Evolutionary conservation across 2,888 invertebrate species (phyloP).

Genomic region (Flabesymbios commensalis): DNA sequence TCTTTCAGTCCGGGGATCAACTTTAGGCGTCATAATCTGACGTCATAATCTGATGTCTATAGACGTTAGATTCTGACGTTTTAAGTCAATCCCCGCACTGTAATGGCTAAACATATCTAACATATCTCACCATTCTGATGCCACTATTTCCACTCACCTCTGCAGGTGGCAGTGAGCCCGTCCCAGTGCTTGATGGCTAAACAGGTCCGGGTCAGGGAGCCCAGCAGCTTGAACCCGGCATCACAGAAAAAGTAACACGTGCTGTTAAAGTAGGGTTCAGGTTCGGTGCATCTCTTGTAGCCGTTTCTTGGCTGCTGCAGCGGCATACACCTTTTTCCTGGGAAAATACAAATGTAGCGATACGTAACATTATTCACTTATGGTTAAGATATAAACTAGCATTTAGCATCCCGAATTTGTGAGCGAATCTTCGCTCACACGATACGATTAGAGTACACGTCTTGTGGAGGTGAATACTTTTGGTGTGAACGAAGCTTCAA

Average conservation of each 20-base stretch:
- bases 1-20: no score
- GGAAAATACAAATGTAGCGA: constrained; percentile 33
- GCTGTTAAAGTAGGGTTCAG: constrained; percentile 67
- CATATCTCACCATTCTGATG: no score
- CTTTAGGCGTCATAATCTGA: no score
- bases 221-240: constrained; percentile 69
- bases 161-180: constrained; percentile 71
- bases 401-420: no score
- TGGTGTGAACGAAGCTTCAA: no score
- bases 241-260: constrained; percentile 71
- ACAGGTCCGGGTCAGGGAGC: constrained; percentile 70
- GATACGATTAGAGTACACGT: no score
- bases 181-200: constrained; percentile 73
- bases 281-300: constrained; percentile 61
- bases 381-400: background rate
- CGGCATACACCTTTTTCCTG: constrained; percentile 70
- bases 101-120: no score
- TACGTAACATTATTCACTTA: background rate
- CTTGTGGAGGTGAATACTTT: no score
- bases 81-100: no score
- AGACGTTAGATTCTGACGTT: no score
- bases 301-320: constrained; percentile 68
- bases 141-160: constrained; percentile 64
- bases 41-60: no score
- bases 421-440: no score